Evolutionary conservation across 2,888 invertebrate species (phyloP), one percentile per base, ranked within the genome.

Genomic region (Margaritifera margaritifera): DNA sequence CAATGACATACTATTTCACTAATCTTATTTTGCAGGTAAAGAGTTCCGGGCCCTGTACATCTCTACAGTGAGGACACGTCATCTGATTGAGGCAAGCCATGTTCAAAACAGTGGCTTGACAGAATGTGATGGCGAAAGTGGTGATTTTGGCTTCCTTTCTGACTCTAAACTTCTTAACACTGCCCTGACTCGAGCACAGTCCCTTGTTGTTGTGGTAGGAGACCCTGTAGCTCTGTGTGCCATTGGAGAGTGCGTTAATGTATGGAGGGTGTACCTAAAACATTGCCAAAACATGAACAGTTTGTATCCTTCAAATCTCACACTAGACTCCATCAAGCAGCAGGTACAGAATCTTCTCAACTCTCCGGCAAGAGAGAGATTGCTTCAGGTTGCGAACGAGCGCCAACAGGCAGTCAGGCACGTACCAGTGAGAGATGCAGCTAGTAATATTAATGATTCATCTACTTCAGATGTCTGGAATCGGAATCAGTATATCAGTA

Each of bases 81-180:
- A 84, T 62, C 62, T 84, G 59, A 77, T 83, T 57, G 77, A 82
- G 52, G 69, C 75, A 4, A 63, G 66, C 6, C 74, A 78, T 56
- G 61, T 78, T 2, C 67, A 71, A 18, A 60, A 65, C 42, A 69
- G 77, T 11, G 51, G 75, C 24, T 70, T 75, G 8, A 63, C 74
- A 25, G 78, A 78, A 15, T 80, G 79, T 64, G 85, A 84, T 59
- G 83, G 82, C 11, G 84, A 84, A 25, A 68, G 75, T 20, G 80
- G 82, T 20, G 85, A 87, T 66, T 84, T 84, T 66, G 88, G 87
- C 24, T 88, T 89, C 73, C 77, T 88, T 53, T 84, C 86, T 6
- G 86, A 89, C 65, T 71, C 80, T 6, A 88, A 88, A 69, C 79
- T 89, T 31, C 77, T 89, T 22, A 89, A 89, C 76, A 88, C 89